Percentiles rank a stretch among this genome's conserved stretches.
Conservation (phyloP, 1,140 invertebrate species). For the Pseudobourletiella spinata region DNA sequence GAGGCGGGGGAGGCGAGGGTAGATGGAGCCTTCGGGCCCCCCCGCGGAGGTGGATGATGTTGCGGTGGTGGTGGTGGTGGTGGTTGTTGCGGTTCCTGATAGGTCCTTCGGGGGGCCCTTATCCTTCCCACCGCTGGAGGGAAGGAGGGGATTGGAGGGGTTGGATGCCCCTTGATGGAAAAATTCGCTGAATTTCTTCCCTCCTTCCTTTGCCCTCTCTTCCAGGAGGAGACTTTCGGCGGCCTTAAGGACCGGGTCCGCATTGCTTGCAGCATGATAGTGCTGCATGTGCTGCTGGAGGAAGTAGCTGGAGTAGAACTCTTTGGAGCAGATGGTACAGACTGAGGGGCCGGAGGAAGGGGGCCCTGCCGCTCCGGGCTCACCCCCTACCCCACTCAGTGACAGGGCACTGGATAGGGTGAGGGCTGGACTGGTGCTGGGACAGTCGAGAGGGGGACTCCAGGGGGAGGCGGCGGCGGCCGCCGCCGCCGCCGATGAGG, state of each 20-base stretch:
- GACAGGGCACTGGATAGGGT: too few species aligned
- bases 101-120: too few species aligned
- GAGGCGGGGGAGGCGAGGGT: conserved; percentile 37
- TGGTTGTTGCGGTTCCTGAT: too few species aligned
- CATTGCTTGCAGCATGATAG: conserved; percentile 37
- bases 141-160: not conserved
- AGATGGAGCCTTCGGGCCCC: not conserved
- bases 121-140: not conserved
- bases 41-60: too few species aligned
- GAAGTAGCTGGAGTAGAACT: conserved; percentile 52
- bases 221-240: conserved; percentile 12
- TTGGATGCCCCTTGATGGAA: not conserved
- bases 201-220: not conserved
- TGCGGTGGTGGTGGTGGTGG: too few species aligned
- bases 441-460: conserved; percentile 40
- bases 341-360: conserved; percentile 28
- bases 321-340: conserved; percentile 48
- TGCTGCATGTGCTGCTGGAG: conserved; percentile 52
- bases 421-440: conserved; percentile 13
- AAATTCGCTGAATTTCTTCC: not conserved
- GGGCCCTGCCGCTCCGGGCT: too few species aligned
- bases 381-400: not conserved
- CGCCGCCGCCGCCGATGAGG: conserved; percentile 49
- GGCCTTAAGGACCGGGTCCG: conserved; percentile 10
- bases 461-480: conserved; percentile 44